Base-by-base conservation (phyloP, 2,797 vertebrate species). In the Cossypha caffra region DNA sequence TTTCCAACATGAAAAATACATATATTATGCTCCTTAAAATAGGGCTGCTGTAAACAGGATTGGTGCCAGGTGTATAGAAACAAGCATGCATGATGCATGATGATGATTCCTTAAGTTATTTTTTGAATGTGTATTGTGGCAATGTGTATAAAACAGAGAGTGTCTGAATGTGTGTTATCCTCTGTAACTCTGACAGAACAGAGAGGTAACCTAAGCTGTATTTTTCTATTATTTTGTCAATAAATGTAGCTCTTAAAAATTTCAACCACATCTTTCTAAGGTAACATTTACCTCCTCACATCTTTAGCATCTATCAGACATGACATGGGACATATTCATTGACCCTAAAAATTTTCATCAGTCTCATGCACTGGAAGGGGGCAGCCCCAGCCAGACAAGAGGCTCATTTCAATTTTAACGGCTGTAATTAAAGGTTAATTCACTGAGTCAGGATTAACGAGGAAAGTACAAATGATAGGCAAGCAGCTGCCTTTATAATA, bases 341-440 rank as follows among this genome's bases (percentile, higher is more conserved):
- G 98, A 98, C 98, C 98, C 98, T 97, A 98, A 98, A 97, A 98
- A 98, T 98, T 98, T 98, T 98, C 98, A 98, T 98, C 98, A 98
- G 97, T 97, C 97, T 97, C 97, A 93, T 97, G 95, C 92, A 89
- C 93, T 96, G 96, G 97, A 97, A 97, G 80, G 88, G 98, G 98
- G 96, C 94, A 98, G 98, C 98, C 97, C 96, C 80, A 97, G 97
- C 96, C 95, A 98, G 98, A 98, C 97, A 98, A 98, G 98, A 98
- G 97, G 96, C 98, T 99, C 98, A 98, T 99, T 99, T 99, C 98
- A 99, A 99, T 99, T 99, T 99, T 98, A 98, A 98, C 98, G 97
- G 98, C 97, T 97, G 98, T 99, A 99, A 99, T 98, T 99, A 98
- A 99, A 98, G 99, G 99, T 99, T 99, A 99, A 99, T 99, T 99